Base-by-base conservation (phyloP, 2,797 vertebrate genomes). In the Dicrostonyx torquatus region DNA sequence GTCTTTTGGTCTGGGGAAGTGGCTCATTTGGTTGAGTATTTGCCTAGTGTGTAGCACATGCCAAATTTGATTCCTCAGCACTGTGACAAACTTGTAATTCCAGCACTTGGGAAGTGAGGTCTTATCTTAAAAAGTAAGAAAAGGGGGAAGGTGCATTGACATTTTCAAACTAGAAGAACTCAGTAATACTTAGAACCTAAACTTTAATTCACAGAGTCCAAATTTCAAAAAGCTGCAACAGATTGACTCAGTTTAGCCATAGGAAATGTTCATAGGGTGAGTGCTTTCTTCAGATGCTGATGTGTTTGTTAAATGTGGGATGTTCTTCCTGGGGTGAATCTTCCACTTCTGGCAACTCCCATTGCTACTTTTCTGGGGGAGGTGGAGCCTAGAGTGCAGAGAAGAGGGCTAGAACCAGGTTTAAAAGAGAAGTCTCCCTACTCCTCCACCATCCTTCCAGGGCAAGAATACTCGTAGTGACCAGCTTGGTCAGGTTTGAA, bases 401-500 rank as follows among this genome's bases (percentile, higher is more conserved):
- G 90, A 89, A 92, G 92, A 70, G 94, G 94, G 89, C 94, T 96
- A 87, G 89, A 92, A n/a, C n/a, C 78, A 31, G 62, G 94, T 93
- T 94, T 96, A 96, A 96, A 94, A 93, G 83, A 55, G 13, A 70
- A 45, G 68, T 72, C 85, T 62, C 48, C 14, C 4, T 60, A 29
- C 7, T 37, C 29, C 17, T 76, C 40, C 5, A 17, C 6, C 73
- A 78, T 89, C 75, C 92, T 93, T 91, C 48, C 34, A 55, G 66
- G 50, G 48, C 68, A 86, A 55, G 40, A 53, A 31, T 79, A 48
- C 60, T 87, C 87, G 43, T 43, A 86, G 2, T 43, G n/a, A 20
- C 15, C n/a, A 34, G 53, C n/a, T 96, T 97, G 97, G 95, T 97
- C 89, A 97, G 97, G 40, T 50, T 75, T 80, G 43, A 64, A 92